Conservation (phyloP, 2,888 invertebrate genomes). For the Agonum fuliginosum region DNA sequence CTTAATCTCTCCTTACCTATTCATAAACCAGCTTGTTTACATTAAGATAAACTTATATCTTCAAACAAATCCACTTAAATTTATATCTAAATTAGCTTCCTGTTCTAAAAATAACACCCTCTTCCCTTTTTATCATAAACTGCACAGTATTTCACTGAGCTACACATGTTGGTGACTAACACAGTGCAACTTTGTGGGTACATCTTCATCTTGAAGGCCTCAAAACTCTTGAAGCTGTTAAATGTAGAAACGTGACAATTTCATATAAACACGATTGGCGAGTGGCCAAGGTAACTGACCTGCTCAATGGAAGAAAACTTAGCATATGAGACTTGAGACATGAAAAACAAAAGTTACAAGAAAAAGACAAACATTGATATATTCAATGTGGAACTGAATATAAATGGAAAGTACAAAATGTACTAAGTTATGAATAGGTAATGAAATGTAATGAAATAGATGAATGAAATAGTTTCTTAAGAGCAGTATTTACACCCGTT, state of each 20-base stretch:
- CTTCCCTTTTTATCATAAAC: no score
- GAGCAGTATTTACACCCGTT: no score
- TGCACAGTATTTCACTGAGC: not conserved
- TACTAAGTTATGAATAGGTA: no score
- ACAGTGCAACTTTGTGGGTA: conserved; percentile 19
- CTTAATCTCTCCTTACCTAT: no score
- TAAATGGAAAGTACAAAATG: no score
- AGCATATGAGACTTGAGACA: no score
- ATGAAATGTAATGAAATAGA: no score
- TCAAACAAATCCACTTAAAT: conserved; percentile 14
- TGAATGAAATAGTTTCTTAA: no score
- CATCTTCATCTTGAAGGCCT: not conserved
- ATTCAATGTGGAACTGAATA: no score
- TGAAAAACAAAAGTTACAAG: no score
- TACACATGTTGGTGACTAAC: not conserved
- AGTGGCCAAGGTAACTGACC: conserved; percentile 57
- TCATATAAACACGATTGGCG: conserved; percentile 55
- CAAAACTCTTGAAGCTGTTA: not conserved
- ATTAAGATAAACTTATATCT: conserved; percentile 33
- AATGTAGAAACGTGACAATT: conserved; percentile 50
- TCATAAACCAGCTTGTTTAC: conserved; percentile 23
- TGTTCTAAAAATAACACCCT: conserved; percentile 34
- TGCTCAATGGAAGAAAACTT: conserved; percentile 32
- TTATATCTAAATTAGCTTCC: conserved; percentile 24
- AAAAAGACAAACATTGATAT: no score